Evolutionary conservation across 2,888 invertebrate species (phyloP).

Genomic region (Sepioteuthis lessoniana): DNA sequence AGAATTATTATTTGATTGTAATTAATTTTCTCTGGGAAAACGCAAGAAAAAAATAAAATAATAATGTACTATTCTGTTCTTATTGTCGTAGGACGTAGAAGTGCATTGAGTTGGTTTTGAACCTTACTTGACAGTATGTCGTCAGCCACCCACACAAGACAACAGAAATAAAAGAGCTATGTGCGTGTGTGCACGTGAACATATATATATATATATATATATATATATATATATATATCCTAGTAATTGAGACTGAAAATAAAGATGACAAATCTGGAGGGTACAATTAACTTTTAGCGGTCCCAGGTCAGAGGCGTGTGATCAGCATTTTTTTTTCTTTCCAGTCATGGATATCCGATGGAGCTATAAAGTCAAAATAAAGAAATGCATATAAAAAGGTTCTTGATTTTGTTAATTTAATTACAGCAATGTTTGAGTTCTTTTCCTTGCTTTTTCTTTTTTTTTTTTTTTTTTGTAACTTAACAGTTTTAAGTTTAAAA

Average conservation of each 20-base stretch:
- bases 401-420: too few species aligned
- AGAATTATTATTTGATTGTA: neutral
- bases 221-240: too few species aligned
- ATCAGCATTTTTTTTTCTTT: neutral
- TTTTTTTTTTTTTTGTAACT: too few species aligned
- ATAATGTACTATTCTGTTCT: neutral
- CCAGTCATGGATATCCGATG: neutral
- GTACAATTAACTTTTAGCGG: too few species aligned
- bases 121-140: neutral
- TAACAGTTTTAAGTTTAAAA: too few species aligned
- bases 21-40: neutral
- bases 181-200: too few species aligned
- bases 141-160: constrained; percentile 12
- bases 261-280: too few species aligned
- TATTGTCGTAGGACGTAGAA: neutral
- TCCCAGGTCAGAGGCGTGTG: too few species aligned
- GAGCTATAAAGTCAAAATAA: neutral
- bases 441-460: too few species aligned
- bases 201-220: neutral
- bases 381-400: neutral
- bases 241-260: too few species aligned
- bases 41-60: too few species aligned
- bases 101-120: constrained; percentile 33
- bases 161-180: neutral
- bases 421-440: too few species aligned